Conservation (phyloP, 1,140 invertebrate genomes). For the Hycleus cichorii region DNA sequence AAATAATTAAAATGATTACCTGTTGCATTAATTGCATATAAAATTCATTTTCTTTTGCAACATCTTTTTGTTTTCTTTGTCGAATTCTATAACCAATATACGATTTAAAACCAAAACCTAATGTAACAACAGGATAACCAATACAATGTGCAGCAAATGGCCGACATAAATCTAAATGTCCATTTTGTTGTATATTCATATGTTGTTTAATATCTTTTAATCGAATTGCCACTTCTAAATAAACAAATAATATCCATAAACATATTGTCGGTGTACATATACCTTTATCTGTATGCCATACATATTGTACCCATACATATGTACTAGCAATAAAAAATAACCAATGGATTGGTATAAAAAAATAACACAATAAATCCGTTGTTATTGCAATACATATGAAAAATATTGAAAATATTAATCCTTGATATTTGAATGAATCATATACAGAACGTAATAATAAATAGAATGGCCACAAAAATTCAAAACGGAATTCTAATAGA, state of each 20-base stretch:
- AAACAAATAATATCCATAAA: conserved; percentile 91
- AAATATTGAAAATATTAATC: conserved; percentile 96
- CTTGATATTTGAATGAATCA: conserved; percentile 98
- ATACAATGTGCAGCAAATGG: conserved; percentile 98
- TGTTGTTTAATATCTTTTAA: conserved; percentile 73
- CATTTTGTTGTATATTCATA: conserved; percentile 51
- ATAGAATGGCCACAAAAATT: conserved; percentile 99
- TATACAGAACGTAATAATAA: conserved; percentile 91
- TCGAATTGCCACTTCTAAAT: conserved; percentile 87
- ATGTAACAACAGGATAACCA: conserved; percentile 92
- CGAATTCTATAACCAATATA: conserved; percentile 74
- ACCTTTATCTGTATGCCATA: conserved; percentile 94
- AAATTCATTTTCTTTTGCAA: conserved; percentile 93
- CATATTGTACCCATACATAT: conserved; percentile 98
- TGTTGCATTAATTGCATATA: conserved; percentile 88
- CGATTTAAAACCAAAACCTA: conserved; percentile 95
- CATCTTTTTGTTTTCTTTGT: conserved; percentile 85
- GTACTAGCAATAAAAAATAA: conserved; percentile 96
- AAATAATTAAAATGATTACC: conserved; percentile 54
- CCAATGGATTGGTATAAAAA: conserved; percentile 98
- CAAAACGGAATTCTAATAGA: conserved; percentile 97
- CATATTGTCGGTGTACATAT: conserved; percentile 91
- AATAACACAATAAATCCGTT: conserved; percentile 98
- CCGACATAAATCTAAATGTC: conserved; percentile 89
- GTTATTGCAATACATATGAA: conserved; percentile 97